These are phyloP conservation scores for Lichenostomus cassidix DNA, from an alignment of 2,113 vertebrate genomes.

Conservation along the genomic window DNA sequence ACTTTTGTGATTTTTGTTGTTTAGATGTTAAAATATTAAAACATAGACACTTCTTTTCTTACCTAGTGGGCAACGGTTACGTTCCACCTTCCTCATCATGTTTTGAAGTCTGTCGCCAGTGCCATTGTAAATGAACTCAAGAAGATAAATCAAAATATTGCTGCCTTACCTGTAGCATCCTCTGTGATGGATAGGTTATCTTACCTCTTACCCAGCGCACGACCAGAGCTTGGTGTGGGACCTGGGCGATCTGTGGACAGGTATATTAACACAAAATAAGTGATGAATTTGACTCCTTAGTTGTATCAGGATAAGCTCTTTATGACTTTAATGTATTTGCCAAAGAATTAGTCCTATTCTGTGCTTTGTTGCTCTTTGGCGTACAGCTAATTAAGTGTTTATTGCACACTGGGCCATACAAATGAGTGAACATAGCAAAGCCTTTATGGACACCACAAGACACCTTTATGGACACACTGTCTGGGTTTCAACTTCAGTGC, in stretches of 20 bases:
- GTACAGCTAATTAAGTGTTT: neutral
- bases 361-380: neutral
- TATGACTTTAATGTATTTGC: neutral
- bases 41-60: neutral
- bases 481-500: neutral
- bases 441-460: neutral
- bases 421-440: neutral
- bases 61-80: slow-evolving; percentile 96
- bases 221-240: slow-evolving; percentile 94
- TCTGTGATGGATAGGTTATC: slow-evolving; percentile 99
- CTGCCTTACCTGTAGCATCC: slow-evolving; percentile 98
- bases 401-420: accelerated
- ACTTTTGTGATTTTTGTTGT: neutral
- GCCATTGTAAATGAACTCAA: slow-evolving; percentile 98
- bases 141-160: slow-evolving; percentile 99
- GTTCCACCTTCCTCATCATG: slow-evolving; percentile 97
- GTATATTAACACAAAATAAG: slow-evolving; percentile 66
- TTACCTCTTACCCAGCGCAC: slow-evolving; percentile 97
- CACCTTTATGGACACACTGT: neutral
- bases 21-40: neutral
- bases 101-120: slow-evolving; percentile 91
- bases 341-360: neutral
- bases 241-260: slow-evolving; percentile 97
- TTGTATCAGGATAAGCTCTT: neutral
- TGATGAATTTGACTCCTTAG: neutral